A percentile compares a stretch with the other conserved stretches of the same genome.
Evolutionary conservation across 2,888 invertebrate genomes (phyloP).

Genomic region (Drosophila maculinotata): DNA sequence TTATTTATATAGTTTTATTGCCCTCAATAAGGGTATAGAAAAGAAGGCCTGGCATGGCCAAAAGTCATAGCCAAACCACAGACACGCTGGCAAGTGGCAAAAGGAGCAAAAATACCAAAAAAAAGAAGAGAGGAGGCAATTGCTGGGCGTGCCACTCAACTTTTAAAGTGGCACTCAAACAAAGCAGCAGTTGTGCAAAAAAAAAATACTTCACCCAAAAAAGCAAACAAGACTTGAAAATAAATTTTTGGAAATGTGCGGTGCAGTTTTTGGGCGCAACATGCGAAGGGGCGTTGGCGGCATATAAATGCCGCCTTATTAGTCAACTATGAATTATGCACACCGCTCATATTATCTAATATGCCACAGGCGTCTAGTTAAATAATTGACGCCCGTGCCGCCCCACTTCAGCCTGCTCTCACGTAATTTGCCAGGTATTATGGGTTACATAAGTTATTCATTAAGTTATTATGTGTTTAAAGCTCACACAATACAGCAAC

Average conservation of each 20-base stretch:
- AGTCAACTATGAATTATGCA: conserved; percentile 57
- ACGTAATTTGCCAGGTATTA: conserved; percentile 59
- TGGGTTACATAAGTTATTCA: conserved; percentile 67
- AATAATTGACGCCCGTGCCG: conserved; percentile 60
- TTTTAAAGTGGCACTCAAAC: conserved; percentile 70
- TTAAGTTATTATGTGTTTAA: conserved; percentile 80
- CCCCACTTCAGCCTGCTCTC: conserved; percentile 16
- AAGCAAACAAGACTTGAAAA: conserved; percentile 22
- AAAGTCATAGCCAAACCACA: conserved; percentile 61
- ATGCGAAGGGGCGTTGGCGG: conserved; percentile 27
- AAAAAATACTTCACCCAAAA: conserved; percentile 14
- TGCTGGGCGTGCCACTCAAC: conserved; percentile 57
- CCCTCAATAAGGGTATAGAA: conserved; percentile 3
- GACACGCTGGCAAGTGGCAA: conserved; percentile 57
- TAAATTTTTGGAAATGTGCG: conserved; percentile 33
- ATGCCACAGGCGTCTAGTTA: conserved; percentile 63
- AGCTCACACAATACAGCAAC: conserved; percentile 56
- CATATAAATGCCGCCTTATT: conserved; percentile 55
- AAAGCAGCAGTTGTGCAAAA: conserved; percentile 45
- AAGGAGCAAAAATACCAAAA: conserved; percentile 26
- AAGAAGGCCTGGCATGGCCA: conserved; percentile 27
- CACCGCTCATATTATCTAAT: conserved; percentile 66
- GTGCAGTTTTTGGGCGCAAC: too few species aligned
- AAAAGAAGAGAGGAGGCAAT: conserved; percentile 36
- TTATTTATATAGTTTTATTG: too few species aligned